A percentile compares a stretch with the other conserved stretches of the same genome.
Evolutionary conservation across 2,113 vertebrate species (phyloP).

Genomic region (Turdus rufiventris): DNA sequence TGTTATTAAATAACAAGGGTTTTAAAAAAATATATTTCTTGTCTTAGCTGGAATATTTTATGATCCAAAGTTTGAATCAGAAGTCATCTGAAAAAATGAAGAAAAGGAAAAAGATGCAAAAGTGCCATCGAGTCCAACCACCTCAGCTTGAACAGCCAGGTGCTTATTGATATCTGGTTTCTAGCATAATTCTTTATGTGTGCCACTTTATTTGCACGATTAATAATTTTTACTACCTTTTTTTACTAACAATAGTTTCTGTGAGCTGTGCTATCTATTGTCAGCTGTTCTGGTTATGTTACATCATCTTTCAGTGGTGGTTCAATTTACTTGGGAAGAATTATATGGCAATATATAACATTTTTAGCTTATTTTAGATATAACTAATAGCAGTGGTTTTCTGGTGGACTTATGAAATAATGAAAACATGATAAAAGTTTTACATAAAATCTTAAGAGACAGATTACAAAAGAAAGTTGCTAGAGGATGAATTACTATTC

Average conservation of each 20-base stretch:
- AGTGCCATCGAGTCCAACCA: slow-evolving; percentile 80
- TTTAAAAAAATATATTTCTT: background rate
- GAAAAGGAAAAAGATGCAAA: slow-evolving; percentile 81
- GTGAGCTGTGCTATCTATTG: background rate
- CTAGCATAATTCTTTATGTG: background rate
- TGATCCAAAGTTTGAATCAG: slow-evolving; percentile 94
- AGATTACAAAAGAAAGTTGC: background rate
- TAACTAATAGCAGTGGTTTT: background rate
- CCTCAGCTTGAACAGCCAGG: slow-evolving; percentile 94
- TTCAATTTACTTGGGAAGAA: background rate
- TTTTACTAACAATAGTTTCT: background rate
- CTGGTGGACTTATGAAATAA: background rate
- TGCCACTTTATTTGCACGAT: background rate
- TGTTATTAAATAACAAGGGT: background rate
- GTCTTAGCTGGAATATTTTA: slow-evolving; percentile 94
- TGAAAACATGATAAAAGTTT: background rate
- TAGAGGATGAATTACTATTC: background rate
- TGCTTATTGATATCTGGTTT: slow-evolving; percentile 6
- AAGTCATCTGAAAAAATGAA: slow-evolving; percentile 91
- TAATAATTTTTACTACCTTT: background rate
- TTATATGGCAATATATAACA: no score
- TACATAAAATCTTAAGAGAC: background rate
- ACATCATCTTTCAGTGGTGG: no score
- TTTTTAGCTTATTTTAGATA: background rate
- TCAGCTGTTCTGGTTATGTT: background rate